Conservation (phyloP, 1,140 invertebrate genomes). For the Adelges cooleyi region DNA sequence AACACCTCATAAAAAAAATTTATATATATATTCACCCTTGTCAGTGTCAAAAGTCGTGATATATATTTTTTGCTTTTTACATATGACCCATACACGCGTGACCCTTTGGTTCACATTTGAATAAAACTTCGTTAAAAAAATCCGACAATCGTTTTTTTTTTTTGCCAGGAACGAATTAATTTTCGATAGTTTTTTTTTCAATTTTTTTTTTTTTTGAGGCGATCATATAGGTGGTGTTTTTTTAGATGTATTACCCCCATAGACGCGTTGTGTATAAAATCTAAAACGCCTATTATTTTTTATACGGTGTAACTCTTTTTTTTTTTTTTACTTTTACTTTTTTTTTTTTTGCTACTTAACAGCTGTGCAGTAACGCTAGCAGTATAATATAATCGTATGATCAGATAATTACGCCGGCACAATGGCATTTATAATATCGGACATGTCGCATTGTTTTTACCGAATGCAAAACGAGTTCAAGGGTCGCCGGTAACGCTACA, state of each 20-base stretch:
- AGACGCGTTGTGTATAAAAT: too few relatives aligned
- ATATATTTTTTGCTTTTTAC: neutral
- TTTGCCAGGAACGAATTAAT: neutral
- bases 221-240: neutral
- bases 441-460: constrained; percentile 9
- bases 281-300: too few relatives aligned
- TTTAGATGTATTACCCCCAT: too few relatives aligned
- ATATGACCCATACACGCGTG: too few relatives aligned
- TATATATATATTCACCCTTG: constrained; percentile 7
- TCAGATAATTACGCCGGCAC: constrained; percentile 21
- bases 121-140: constrained; percentile 8
- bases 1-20: constrained; percentile 10
- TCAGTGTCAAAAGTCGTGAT: constrained; percentile 28
- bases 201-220: too few relatives aligned
- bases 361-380: too few relatives aligned
- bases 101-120: neutral
- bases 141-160: neutral
- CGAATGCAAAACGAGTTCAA: neutral
- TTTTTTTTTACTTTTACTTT: too few relatives aligned
- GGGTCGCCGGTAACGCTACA: too few relatives aligned
- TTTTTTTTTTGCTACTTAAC: too few relatives aligned
- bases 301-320: too few relatives aligned
- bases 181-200: constrained; percentile 8
- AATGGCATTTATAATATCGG: neutral
- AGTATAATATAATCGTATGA: neutral